Conservation (phyloP, 2,797 vertebrate genomes). For the Spinibarbus caldwelli region DNA sequence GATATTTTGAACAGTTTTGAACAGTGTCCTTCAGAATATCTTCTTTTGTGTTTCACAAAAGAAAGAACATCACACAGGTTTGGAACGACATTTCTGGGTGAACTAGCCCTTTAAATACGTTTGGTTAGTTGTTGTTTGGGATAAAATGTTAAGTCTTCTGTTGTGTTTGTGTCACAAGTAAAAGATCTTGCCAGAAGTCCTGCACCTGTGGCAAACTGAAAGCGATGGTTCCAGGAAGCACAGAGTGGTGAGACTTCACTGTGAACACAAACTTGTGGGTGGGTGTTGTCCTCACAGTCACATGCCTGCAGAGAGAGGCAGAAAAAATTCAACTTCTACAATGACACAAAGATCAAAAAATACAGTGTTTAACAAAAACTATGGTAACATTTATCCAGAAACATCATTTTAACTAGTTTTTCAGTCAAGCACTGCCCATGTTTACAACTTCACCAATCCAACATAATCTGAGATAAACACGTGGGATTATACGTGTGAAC, state of each 20-base stretch:
- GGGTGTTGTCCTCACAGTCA: slow-evolving; percentile 91
- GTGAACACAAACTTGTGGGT: slow-evolving; percentile 94
- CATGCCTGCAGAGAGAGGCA: slow-evolving; percentile 79
- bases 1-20: neutral
- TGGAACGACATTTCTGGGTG: neutral
- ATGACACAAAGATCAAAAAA: neutral
- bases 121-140: neutral
- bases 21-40: neutral
- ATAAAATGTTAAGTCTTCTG: neutral
- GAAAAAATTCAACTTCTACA: neutral
- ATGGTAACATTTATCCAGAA: neutral
- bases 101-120: neutral
- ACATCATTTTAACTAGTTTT: neutral
- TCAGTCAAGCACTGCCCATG: neutral
- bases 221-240: slow-evolving; percentile 88
- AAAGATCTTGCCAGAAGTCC: neutral
- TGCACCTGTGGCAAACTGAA: slow-evolving; percentile 96
- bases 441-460: neutral
- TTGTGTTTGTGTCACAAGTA: slow-evolving; percentile 12
- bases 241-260: slow-evolving; percentile 87
- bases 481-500: slow-evolving; percentile 4
- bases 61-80: neutral
- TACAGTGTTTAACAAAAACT: neutral
- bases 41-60: neutral
- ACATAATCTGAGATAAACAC: slow-evolving; percentile 11